These are phyloP conservation scores for Holacanthella duospinosa DNA, from an alignment of 2,888 invertebrate genomes.

Conservation along the genomic window DNA sequence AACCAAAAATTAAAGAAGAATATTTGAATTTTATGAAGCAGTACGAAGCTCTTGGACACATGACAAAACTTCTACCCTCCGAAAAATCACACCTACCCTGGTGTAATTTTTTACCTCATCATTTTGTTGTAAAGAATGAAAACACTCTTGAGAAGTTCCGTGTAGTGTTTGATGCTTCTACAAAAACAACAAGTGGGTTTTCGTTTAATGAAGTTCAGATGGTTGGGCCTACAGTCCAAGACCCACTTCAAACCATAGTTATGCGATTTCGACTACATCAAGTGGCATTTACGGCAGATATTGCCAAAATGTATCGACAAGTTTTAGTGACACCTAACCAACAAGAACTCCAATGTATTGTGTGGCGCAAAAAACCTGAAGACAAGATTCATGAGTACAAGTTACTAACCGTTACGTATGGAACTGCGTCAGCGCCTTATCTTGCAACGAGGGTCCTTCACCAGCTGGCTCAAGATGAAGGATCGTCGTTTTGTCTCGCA, in stretches of 20 bases:
- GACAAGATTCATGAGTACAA: conserved; percentile 20
- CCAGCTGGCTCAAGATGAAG: neutral
- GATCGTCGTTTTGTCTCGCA: neutral
- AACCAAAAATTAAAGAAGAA: conserved; percentile 13
- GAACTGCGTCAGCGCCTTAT: neutral
- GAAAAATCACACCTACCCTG: neutral
- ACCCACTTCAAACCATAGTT: conserved; percentile 36
- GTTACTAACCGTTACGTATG: neutral
- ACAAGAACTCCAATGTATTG: conserved; percentile 31
- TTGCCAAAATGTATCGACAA: conserved; percentile 39
- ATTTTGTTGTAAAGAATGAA: conserved; percentile 36
- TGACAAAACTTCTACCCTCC: conserved; percentile 20
- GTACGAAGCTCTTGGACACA: conserved; percentile 29
- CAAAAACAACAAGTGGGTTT: conserved; percentile 29
- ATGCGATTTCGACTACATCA: conserved; percentile 36
- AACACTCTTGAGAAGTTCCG: conserved; percentile 38
- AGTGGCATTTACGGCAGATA: conserved; percentile 37
- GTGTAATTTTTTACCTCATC: conserved; percentile 38
- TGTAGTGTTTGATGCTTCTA: conserved; percentile 39
- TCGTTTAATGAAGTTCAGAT: conserved; percentile 38
- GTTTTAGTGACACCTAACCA: conserved; percentile 34
- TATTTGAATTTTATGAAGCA: conserved; percentile 33
- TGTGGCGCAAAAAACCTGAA: conserved; percentile 29
- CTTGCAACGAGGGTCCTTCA: too few species aligned
- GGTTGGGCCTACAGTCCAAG: conserved; percentile 37